phyloP scores from a whole-genome alignment of 2,797 vertebrate genomes.

The Nothura maculosa region DNA sequence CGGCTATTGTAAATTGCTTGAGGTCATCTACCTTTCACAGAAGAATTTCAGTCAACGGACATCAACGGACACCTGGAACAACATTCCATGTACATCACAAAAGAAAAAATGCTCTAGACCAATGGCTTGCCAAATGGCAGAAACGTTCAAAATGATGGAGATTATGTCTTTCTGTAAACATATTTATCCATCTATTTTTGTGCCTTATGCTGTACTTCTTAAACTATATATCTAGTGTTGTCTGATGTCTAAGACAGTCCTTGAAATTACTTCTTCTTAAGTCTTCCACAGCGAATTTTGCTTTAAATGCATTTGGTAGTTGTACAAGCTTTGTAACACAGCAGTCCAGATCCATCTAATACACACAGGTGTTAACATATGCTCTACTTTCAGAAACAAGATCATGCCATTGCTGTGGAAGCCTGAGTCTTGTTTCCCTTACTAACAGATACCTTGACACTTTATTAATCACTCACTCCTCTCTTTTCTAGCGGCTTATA shows the following conservation, averaged over 20 bases:
- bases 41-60: not conserved
- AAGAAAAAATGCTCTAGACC: not conserved
- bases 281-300: not conserved
- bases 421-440: not conserved
- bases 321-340: fast-evolving
- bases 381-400: not conserved
- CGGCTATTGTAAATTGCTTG: not conserved
- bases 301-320: not conserved
- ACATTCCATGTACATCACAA: not conserved
- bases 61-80: not conserved
- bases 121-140: not conserved
- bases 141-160: conserved; percentile 16
- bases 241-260: not conserved
- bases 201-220: not conserved
- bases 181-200: conserved; percentile 29
- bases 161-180: not conserved
- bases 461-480: not conserved
- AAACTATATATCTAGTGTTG: not conserved
- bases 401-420: not conserved
- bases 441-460: not conserved
- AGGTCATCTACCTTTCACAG: conserved; percentile 1
- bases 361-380: not conserved
- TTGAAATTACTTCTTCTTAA: not conserved
- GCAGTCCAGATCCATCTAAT: not conserved
- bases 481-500: not conserved